Evolutionary conservation across 2,797 vertebrate genomes (phyloP), one percentile per base, ranked within the genome.

Genomic region (Microchirus variegatus): DNA sequence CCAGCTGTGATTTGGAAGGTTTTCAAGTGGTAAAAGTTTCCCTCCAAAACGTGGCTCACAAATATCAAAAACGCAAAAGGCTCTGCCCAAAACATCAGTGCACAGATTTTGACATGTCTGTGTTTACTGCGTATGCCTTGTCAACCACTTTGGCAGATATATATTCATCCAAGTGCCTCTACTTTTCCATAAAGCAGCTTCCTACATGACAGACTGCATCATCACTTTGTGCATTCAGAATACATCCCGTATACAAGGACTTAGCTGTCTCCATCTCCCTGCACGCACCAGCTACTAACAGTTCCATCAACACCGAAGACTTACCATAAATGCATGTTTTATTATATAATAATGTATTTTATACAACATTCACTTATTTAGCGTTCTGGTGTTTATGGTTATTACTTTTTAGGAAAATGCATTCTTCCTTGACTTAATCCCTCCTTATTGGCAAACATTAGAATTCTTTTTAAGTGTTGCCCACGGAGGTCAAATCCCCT

Each of bases 401-500:
- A 47, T 67, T 81, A 73, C 68, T 75, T 59, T 14, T 42, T 17
- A 16, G 68, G 48, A 71, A 31, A 68, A 37, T 43, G 38, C 59
- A 47, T 75, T 71, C 72, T 42, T 47, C 63, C 58, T 68, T 55
- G 80, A 79, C 79, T 83, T 91, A 91, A 93, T 90, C 85, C 87
- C 67, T 77, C 64, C 72, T 90, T 88, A 84, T 87, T 88, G 87
- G 80, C 84, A 85, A 91, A 90, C 82, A 89, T 90, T 90, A 77
- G 78, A 87, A 91, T 90, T 89, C 82, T 56, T 85, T 86, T 80
- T 67, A 87, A 91, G 77, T 85, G 75, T 82, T 45, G 70, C 82
- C 87, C 78, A 67, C 73, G 83, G 82, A 86, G 89, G 88, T 92
- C 88, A 91, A 85, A 88, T 88, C 84, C 85, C 78, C 77, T 88